A percentile compares a stretch with the other conserved stretches of the same genome.
phyloP scores from a whole-genome alignment of 2,113 vertebrate species.

The Poeciliopsis turrubarensis region DNA sequence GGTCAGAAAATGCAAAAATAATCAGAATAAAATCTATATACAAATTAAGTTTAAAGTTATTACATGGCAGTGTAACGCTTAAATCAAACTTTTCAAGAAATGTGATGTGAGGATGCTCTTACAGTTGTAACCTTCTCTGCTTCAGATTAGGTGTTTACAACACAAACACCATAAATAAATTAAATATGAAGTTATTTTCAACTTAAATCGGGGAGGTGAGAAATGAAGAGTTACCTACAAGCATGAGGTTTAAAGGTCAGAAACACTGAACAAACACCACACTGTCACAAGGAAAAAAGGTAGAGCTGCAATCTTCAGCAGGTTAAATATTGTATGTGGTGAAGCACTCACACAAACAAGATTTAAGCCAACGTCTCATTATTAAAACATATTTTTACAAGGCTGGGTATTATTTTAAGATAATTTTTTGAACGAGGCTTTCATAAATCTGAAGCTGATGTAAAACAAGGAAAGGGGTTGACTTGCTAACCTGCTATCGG shows the following conservation, averaged over 20 bases:
- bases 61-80: constrained; percentile 73
- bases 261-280: constrained; percentile 6
- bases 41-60: constrained; percentile 43
- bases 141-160: constrained; percentile 16
- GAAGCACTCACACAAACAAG: constrained; percentile 26
- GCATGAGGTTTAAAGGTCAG: neutral
- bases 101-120: neutral
- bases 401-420: neutral
- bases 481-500: constrained; percentile 13
- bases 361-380: constrained; percentile 22
- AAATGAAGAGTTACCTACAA: neutral
- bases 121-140: constrained; percentile 35
- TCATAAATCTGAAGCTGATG: neutral
- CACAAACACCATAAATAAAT: constrained; percentile 66
- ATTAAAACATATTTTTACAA: constrained; percentile 16
- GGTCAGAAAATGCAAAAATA: constrained; percentile 12
- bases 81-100: constrained; percentile 30
- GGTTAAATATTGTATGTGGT: constrained; percentile 19
- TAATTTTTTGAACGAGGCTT: neutral
- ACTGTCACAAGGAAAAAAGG: constrained; percentile 11
- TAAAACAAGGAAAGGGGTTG: neutral
- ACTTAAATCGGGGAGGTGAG: neutral
- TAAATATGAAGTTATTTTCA: constrained; percentile 50
- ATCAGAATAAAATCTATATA: constrained; percentile 43
- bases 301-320: constrained; percentile 30